Base-by-base conservation (phyloP, 2,888 invertebrate genomes). In the Spilarctia lutea region DNA sequence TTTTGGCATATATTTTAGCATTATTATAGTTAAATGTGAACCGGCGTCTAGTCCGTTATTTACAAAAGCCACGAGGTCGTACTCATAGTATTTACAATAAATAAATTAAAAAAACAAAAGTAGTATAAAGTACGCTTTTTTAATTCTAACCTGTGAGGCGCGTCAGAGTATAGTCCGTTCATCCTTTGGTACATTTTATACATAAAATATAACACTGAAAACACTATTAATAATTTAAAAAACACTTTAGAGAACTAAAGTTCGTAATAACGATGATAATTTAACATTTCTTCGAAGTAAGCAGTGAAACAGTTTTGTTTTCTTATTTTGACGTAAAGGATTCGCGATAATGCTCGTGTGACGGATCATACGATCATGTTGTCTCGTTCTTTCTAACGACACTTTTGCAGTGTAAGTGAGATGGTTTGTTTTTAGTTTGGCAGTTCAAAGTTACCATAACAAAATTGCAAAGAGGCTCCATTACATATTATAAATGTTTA, bases 361-460 rank as follows among this genome's bases (percentile, higher is more conserved):
- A 91, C 88, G 89, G 90, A 95, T 95, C 95, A 90, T 95, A 95
- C 94, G 95, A 95, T 95, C 88, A 27, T 80, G 79, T 88, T 80
- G 66, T 91, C 92, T 86, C 88, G 63, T 81, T 92, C 83, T 13
- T 77, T 71, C 89, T 11, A 74, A 56, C 68, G 75, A 27, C 83
- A 83, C 84, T 76, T 69, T 30, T 3, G 10, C 39, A 7, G 91
- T 74, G 75, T 60, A 88, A 93, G 79, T 82, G 86, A 83, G 92
- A 92, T 63, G 75, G 68, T 75, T 52, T 7, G 71, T 13, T 48
- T 20, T 7, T 10, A 24, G 52, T n/a, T 78, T 85, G 83, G 81
- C 81, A 76, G 76, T 73, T 77, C 75, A 85, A 86, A 83, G 89
- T 90, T 90, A 89, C 89, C 89, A 87, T 84, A 75, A 63, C 73